Conservation (phyloP, 2,113 vertebrate species). For the Gymnorhina tibicen region DNA sequence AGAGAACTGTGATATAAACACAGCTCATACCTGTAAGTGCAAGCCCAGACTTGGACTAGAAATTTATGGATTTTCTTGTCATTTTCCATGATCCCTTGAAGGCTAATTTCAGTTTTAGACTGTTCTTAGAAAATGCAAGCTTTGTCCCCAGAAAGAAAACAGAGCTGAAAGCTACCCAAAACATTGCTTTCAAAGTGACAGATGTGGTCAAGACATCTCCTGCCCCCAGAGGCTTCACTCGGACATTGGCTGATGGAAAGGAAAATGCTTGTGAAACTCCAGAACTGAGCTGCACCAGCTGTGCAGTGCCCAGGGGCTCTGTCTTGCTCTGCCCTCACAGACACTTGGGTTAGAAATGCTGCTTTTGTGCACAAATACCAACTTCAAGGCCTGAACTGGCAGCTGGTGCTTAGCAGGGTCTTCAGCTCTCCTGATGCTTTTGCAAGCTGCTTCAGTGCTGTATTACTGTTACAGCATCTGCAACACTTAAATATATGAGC, state of each 20-base stretch:
- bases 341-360: not conserved
- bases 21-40: not conserved
- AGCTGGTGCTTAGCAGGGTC: not conserved
- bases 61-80: not conserved
- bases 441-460: not conserved
- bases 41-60: not conserved
- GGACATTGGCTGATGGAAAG: not conserved
- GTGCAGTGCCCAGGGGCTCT: not conserved
- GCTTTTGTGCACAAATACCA: conserved; percentile 14
- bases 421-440: not conserved
- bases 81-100: not conserved
- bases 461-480: not conserved
- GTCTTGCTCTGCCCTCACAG: not conserved
- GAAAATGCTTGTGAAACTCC: conserved; percentile 50
- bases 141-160: not conserved
- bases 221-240: not conserved
- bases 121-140: not conserved
- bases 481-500: not conserved
- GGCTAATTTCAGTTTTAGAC: not conserved
- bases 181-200: conserved; percentile 4
- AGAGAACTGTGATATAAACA: not conserved
- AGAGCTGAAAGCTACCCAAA: not conserved
- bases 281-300: not conserved
- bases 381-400: not conserved
- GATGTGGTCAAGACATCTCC: conserved; percentile 26